Conservation (phyloP, 2,113 vertebrate genomes). For the Nestor notabilis region DNA sequence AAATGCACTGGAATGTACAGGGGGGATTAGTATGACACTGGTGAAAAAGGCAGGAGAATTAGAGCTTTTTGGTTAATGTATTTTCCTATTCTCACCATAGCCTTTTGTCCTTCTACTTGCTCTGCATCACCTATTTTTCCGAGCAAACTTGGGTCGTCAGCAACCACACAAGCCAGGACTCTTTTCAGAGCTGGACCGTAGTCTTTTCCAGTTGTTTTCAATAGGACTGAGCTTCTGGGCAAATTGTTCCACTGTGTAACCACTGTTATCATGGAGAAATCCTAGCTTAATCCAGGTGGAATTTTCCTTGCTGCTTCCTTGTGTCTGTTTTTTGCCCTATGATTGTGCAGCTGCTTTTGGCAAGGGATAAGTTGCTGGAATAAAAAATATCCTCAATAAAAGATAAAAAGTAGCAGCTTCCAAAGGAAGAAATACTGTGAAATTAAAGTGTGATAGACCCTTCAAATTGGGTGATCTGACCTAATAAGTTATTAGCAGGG, state of each 20-base stretch:
- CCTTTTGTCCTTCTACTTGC: not conserved
- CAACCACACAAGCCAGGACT: not conserved
- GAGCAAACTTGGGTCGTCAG: not conserved
- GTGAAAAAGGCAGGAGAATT: not conserved
- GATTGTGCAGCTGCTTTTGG: not conserved
- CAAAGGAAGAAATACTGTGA: constrained; percentile 58
- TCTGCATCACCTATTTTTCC: not conserved
- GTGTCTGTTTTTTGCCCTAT: not conserved
- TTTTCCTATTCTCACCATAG: not conserved
- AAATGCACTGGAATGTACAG: not conserved
- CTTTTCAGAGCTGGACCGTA: not conserved
- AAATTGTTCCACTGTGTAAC: not conserved
- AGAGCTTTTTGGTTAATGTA: not conserved
- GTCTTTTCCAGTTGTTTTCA: not conserved
- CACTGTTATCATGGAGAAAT: not conserved
- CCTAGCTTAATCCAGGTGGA: not conserved
- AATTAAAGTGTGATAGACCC: constrained; percentile 71
- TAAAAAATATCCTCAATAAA: constrained; percentile 13
- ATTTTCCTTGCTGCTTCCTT: not conserved
- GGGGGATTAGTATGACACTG: not conserved
- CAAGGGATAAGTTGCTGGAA: not conserved
- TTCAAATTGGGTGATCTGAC: constrained; percentile 75
- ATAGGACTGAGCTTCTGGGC: not conserved
- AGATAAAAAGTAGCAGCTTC: constrained; percentile 22
- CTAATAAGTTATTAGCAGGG: constrained; percentile 89